Percentiles rank a stretch among this genome's conserved stretches.
These are phyloP conservation scores for Bufotes viridis DNA, from an alignment of 2,797 vertebrate genomes.

Conservation along the genomic window DNA sequence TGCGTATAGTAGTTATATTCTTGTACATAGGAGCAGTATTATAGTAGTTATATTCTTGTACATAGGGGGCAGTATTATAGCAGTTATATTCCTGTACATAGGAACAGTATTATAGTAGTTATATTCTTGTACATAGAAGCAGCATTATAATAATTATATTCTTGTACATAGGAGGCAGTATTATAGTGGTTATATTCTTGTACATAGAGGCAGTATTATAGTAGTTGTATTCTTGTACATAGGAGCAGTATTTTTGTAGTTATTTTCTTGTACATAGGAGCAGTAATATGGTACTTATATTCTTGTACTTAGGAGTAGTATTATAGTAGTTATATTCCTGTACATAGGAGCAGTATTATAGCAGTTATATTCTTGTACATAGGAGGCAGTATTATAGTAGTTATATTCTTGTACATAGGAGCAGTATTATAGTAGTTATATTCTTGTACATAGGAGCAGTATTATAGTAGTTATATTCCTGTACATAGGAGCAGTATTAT, in stretches of 20 bases:
- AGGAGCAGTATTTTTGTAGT: background rate
- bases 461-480: slow-evolving; percentile 20
- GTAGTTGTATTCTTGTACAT: slow-evolving; percentile 13
- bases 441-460: background rate
- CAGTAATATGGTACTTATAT: slow-evolving; percentile 4
- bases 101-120: slow-evolving; percentile 7
- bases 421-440: slow-evolving; percentile 21
- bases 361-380: background rate
- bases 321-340: background rate
- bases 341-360: background rate
- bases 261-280: slow-evolving; percentile 1
- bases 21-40: background rate
- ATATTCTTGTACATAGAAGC: background rate
- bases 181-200: slow-evolving; percentile 17
- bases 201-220: slow-evolving; percentile 4
- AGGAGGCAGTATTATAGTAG: slow-evolving; percentile 16
- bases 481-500: background rate
- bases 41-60: slow-evolving; percentile 7
- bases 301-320: slow-evolving; percentile 5
- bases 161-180: background rate
- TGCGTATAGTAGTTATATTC: background rate
- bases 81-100: background rate
- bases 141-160: slow-evolving; percentile 4
- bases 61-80: background rate
- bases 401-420: background rate